Evolutionary conservation across 2,113 vertebrate species (phyloP), one percentile per base, ranked within the genome.

Genomic region (Chitala chitala): DNA sequence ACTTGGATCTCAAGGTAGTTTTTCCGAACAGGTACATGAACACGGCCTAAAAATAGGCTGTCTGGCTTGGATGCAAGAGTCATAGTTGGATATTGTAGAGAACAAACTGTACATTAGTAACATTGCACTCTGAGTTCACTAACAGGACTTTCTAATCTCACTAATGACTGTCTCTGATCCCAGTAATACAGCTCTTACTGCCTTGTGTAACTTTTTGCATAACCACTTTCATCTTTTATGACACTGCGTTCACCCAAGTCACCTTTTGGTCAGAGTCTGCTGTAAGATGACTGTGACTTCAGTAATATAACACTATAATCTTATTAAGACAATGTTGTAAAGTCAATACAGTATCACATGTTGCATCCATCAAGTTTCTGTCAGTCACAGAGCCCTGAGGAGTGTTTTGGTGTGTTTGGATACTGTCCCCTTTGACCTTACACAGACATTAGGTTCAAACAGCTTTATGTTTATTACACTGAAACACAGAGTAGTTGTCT

Each of bases 1-100:
- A 92, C 61, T 88, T 92, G 1, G 91, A 93, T 85, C 90, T 92
- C 26, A 92, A 90, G 88, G 89, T 84, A 74, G 0, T 50, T 80
- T 69, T 69, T 0, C 5, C 17, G 15, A 12, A 33, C 46, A 44
- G n/a, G 15, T n/a, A 33, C n/a, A 56, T n/a, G 20, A 56, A 22
- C 22, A 24, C 53, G 2, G 53, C 1, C 13, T n/a, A 55, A 55
- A 22, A 4, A 7, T 15, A 8, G 12, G 20, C 17, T 8, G 13
- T 50, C 17, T 55, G 48, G 26, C 17, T n/a, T n/a, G n/a, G n/a
- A n/a, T n/a, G n/a, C n/a, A n/a, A n/a, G n/a, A n/a, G n/a, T n/a
- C n/a, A n/a, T n/a, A n/a, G n/a, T n/a, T n/a, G n/a, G n/a, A n/a
- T n/a, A n/a, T n/a, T n/a, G n/a, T n/a, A n/a, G n/a, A n/a, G n/a